Evolutionary conservation across 2,113 vertebrate genomes (phyloP).

Genomic region (Trachemys scripta): DNA sequence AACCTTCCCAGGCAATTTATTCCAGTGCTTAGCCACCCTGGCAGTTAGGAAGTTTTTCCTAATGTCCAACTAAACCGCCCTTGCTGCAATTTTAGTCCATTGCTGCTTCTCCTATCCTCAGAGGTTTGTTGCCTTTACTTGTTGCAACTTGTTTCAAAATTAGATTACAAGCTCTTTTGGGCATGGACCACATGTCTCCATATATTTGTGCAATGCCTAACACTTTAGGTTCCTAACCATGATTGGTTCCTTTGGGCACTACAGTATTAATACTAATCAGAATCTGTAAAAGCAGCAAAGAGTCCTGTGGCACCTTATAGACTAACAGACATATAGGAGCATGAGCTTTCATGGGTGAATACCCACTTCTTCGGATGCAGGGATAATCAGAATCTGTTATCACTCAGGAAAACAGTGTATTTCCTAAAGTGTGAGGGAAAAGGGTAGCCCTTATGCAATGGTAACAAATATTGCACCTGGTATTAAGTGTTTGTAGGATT

Average conservation of each 20-base stretch:
- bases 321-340: no score
- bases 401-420: neutral
- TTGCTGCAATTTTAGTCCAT: no score
- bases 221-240: neutral
- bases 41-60: no score
- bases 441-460: fast-evolving
- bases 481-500: neutral
- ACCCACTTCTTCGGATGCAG: no score
- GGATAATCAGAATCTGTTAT: neutral
- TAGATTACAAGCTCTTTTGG: neutral
- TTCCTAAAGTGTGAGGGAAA: neutral
- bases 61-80: no score
- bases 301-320: no score
- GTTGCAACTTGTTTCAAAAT: neutral
- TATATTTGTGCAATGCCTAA: neutral
- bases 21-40: no score
- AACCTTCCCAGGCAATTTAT: no score
- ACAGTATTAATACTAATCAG: neutral
- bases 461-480: neutral
- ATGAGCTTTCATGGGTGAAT: no score
- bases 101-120: no score
- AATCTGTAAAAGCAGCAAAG: neutral
- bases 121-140: neutral
- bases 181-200: neutral
- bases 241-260: neutral